Conservation (phyloP, 2,797 vertebrate species). For the Lithobates pipiens region DNA sequence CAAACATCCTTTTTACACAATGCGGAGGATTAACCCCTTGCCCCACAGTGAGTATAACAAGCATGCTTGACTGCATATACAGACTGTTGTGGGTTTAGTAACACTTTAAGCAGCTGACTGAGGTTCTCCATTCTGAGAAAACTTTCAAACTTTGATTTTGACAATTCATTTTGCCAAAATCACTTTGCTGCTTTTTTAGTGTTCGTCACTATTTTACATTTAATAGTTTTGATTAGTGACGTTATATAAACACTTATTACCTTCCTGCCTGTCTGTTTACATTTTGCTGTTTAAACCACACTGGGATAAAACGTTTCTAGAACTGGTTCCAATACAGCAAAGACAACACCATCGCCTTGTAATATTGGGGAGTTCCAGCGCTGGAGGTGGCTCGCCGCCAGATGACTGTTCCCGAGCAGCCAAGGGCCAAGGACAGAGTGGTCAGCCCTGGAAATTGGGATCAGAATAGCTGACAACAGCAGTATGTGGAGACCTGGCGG, state of each 20-base stretch:
- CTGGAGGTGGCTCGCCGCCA: neutral
- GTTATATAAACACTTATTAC: neutral
- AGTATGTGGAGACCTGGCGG: neutral
- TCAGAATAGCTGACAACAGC: slow-evolving; percentile 10
- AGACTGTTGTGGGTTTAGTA: too few relatives aligned
- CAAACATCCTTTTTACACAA: too few relatives aligned
- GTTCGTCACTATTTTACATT: neutral
- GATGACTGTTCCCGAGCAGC: neutral
- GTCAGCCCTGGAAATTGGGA: slow-evolving; percentile 9
- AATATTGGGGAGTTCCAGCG: neutral
- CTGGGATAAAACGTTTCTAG: neutral
- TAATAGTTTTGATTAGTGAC: neutral
- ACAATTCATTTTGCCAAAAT: neutral
- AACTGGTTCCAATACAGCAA: neutral
- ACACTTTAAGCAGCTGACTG: too few relatives aligned
- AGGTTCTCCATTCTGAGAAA: too few relatives aligned
- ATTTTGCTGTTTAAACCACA: neutral
- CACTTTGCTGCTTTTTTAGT: neutral
- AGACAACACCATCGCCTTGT: neutral
- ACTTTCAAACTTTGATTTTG: too few relatives aligned
- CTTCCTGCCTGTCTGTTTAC: neutral
- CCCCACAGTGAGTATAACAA: too few relatives aligned
- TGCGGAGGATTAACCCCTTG: too few relatives aligned
- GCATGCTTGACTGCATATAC: too few relatives aligned
- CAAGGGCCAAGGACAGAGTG: slow-evolving; percentile 24